Evolutionary conservation across 2,113 vertebrate species (phyloP).

Genomic region (Cryptoleucopteryx plumbea): DNA sequence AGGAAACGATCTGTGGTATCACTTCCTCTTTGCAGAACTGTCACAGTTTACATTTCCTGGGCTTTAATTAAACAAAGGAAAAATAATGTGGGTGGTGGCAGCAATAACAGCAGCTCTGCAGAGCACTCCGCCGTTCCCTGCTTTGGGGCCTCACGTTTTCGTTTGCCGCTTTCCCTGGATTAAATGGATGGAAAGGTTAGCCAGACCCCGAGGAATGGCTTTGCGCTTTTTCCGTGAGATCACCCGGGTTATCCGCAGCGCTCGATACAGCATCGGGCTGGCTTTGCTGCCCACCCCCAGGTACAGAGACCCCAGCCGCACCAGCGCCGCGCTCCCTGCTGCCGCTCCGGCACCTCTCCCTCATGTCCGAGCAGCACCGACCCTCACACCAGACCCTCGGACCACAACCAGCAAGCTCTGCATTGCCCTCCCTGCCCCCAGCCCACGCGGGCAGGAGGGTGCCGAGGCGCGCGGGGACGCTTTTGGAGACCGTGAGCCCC

Average conservation of each 20-base stretch:
- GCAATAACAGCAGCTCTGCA: neutral
- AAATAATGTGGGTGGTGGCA: neutral
- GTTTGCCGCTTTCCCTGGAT: neutral
- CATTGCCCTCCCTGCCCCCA: fast-evolving
- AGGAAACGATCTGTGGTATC: neutral
- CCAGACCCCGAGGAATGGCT: neutral
- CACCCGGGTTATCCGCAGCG: fast-evolving
- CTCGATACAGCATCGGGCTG: fast-evolving
- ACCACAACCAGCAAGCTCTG: neutral
- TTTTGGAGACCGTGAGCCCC: neutral
- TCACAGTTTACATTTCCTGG: neutral
- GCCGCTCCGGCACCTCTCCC: neutral
- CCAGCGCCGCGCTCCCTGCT: neutral
- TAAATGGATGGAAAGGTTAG: neutral
- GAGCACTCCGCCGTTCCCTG: fast-evolving
- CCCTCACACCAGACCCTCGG: neutral
- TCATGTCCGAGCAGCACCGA: fast-evolving
- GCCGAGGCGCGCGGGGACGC: fast-evolving
- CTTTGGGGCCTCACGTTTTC: neutral
- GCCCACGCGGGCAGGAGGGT: neutral
- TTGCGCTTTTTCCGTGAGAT: neutral
- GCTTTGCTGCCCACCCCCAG: neutral
- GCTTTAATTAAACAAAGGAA: neutral
- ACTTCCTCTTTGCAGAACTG: neutral
- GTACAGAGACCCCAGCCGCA: neutral